Base-by-base conservation (phyloP, 2,113 vertebrate species). In the Myotis lucifugus region DNA sequence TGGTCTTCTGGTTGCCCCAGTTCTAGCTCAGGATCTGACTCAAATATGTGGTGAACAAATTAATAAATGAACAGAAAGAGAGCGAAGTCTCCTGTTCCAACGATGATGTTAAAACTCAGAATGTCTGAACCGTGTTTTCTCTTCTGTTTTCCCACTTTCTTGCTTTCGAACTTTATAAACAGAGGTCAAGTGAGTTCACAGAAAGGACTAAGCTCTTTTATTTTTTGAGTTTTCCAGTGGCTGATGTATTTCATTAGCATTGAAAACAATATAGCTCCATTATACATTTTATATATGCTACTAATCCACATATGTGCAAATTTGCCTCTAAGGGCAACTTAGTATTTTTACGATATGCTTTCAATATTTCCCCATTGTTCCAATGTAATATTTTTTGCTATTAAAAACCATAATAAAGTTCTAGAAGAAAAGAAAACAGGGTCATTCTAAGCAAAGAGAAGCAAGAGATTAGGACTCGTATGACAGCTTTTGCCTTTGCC, bases 401-500 rank as follows among this genome's bases (percentile, higher is more conserved):
- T 96, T 97, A 97, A 96, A 97, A 97, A 93, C 82, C 37, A 90
- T 92, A 90, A 96, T 97, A 95, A 96, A 81, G 59, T 95, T 97
- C 95, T 95, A 70, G 61, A 77, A 77, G 34, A 67, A 85, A 74
- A 77, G 48, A 66, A 8, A 81, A 4, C 67, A 77, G 54, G 32
- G 73, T 85, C 85, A 23, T 19, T 76, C 52, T 27, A 85, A 77
- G 77, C 86, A 90, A 94, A 73, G 37, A 46, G 67, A 59, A 85
- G 61, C 25, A 14, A 14, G 74, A 81, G 23, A 67, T 3, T 1
- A 66, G 52, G 48, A 52, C 56, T 32, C 37, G 4, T 4, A 23
- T 5, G 67, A 48, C 25, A 64, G 15, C 69, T 42, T 92, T 52
- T 70, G 34, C 21, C 48, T 92, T 48, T 59, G 37, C 66, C 42